Percentiles rank a stretch among this genome's conserved stretches.
Conservation (phyloP, 2,113 vertebrate genomes). For the Acrocephalus kingi region DNA sequence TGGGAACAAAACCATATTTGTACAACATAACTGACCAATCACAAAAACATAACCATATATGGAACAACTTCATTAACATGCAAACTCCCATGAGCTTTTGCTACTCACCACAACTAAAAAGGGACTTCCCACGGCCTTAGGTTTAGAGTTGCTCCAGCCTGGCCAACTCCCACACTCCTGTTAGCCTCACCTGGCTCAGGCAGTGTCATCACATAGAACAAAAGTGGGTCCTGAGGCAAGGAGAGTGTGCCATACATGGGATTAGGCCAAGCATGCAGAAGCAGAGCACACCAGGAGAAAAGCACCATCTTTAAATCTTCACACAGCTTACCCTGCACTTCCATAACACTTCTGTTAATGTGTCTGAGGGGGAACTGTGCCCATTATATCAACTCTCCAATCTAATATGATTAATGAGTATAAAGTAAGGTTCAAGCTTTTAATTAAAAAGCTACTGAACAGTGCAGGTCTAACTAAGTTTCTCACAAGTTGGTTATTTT, state of each 20-base stretch:
- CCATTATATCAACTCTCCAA: not conserved
- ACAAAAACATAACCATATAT: not conserved
- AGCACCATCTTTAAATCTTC: not conserved
- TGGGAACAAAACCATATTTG: not conserved
- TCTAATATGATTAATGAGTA: constrained; percentile 52
- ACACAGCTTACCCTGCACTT: not conserved
- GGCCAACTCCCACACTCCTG: not conserved
- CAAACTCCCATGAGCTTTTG: not conserved
- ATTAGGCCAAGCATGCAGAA: not conserved
- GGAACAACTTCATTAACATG: not conserved
- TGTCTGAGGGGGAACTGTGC: not conserved
- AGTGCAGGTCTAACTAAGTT: constrained; percentile 27
- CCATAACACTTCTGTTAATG: not conserved
- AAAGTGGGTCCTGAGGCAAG: not conserved
- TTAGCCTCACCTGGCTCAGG: not conserved
- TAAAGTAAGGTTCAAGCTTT: constrained; percentile 29
- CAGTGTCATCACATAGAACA: fast-evolving
- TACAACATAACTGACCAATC: not conserved
- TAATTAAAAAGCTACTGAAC: constrained; percentile 58
- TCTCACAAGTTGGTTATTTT: constrained; percentile 47
- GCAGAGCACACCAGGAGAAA: not conserved
- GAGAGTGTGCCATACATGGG: fast-evolving
- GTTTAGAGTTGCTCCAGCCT: not conserved
- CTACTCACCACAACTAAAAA: not conserved
- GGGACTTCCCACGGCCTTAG: not conserved